Conservation (phyloP, 2,113 vertebrate species). For the Odontophorus gujanensis region DNA sequence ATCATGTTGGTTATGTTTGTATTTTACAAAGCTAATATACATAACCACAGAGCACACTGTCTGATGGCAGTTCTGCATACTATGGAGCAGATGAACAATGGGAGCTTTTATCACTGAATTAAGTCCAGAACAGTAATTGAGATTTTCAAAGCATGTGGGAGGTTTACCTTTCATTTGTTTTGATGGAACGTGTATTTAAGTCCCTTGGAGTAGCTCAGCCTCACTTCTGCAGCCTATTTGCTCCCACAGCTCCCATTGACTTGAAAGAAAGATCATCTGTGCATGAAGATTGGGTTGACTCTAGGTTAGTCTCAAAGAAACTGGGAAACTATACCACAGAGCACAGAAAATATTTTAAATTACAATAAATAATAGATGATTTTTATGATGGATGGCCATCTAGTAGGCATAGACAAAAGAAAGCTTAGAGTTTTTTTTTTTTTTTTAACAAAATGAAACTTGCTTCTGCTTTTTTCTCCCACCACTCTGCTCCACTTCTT, state of each 20-base stretch:
- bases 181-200: constrained; percentile 28
- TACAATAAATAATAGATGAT: constrained; percentile 49
- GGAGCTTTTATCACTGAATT: constrained; percentile 11
- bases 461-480: background rate
- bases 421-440: background rate
- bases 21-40: background rate
- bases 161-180: constrained; percentile 42
- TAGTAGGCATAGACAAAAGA: constrained; percentile 9
- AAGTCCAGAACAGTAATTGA: constrained; percentile 45
- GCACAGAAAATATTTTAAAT: constrained; percentile 23
- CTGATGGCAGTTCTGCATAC: background rate
- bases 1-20: background rate
- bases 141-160: constrained; percentile 19
- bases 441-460: background rate
- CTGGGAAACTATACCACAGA: background rate
- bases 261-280: constrained; percentile 49
- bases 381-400: background rate
- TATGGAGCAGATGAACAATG: background rate
- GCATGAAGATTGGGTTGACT: constrained; percentile 15
- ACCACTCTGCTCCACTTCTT: accelerated
- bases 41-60: background rate
- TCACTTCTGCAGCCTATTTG: constrained; percentile 13
- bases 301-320: constrained; percentile 33
- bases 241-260: background rate
- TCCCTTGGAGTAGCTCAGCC: constrained; percentile 16